phyloP scores from a whole-genome alignment of 1,140 invertebrate species.

The Penaeus indicus region DNA sequence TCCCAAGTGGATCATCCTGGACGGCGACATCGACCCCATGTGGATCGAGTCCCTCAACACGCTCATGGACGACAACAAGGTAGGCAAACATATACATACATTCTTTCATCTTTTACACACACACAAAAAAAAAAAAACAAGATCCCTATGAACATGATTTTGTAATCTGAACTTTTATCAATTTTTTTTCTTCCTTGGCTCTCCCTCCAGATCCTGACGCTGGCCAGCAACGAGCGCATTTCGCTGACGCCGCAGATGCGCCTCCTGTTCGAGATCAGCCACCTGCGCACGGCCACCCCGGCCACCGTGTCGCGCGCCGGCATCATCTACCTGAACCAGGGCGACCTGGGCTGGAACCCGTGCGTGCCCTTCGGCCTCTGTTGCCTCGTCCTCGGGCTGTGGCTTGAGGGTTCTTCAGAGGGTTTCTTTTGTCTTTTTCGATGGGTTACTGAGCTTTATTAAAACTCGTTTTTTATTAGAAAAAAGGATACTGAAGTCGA shows the following conservation, averaged over 20 bases:
- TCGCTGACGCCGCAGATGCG: constrained; percentile 93
- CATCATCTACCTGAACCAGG: constrained; percentile 92
- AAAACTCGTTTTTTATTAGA: too few relatives aligned
- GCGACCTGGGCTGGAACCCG: constrained; percentile 97
- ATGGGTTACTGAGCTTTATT: too few relatives aligned
- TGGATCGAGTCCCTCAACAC: constrained; percentile 97
- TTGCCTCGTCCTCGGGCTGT: too few relatives aligned
- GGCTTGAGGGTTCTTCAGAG: too few relatives aligned
- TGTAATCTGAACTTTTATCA: constrained; percentile 9
- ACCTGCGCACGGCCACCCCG: constrained; percentile 93
- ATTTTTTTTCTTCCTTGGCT: too few relatives aligned
- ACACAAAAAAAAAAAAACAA: too few relatives aligned
- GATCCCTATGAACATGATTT: too few relatives aligned
- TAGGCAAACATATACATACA: constrained; percentile 28
- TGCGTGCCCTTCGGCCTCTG: constrained; percentile 74
- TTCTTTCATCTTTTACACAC: too few relatives aligned
- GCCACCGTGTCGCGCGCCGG: constrained; percentile 97
- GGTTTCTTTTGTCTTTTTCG: too few relatives aligned
- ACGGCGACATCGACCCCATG: constrained; percentile 98
- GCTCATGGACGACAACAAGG: constrained; percentile 77
- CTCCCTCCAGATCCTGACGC: constrained; percentile 80
- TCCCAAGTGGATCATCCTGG: constrained; percentile 96
- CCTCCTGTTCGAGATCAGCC: constrained; percentile 96
- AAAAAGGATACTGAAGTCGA: too few relatives aligned
- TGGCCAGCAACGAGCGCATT: constrained; percentile 97